Base-by-base conservation (phyloP, 2,888 invertebrate genomes). In the Agriopis marginaria region DNA sequence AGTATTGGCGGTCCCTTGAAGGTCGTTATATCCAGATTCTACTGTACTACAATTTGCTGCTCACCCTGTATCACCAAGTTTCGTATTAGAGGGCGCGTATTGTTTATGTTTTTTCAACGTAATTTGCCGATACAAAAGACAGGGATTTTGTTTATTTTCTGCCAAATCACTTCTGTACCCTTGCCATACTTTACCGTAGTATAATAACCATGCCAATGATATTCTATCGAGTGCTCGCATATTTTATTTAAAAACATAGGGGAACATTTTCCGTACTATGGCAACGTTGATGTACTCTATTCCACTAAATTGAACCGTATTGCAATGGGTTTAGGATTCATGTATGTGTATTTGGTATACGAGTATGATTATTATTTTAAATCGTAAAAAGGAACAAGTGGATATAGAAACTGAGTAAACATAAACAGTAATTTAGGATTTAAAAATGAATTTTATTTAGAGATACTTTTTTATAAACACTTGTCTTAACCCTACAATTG, bases 41-140 rank as follows among this genome's bases (percentile, higher is more conserved):
- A 4, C 3, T 7, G 3, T 42, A 42, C 42, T 10, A 42, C 42
- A 7, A 42, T 9, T 42, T 6, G 42, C 23, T 7, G n/a, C 56
- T 39, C 91, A 87, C 0, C 79, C 89, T 92, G 88, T 91, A 88
- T 59, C 79, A 63, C 66, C 45, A 55, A 66, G 83, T 84, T 89
- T 89, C 87, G 88, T 81, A 79, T 82, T 82, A 85, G 81, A 87
- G 89, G 89, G 83, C 78, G 79, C 71, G 80, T 74, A 82, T 91
- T 92, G 93, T 92, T 93, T 92, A 89, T 93, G 86, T 93, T 93
- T 90, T 92, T 93, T 83, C 88, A 88, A 80, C 86, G 90, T 86
- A 90, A 89, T 93, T 91, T 88, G 85, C 83, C 82, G 76, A 71
- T 79, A 92, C 89, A 91, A 92, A 88, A 89, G 91, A 85, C 88